A percentile compares a stretch with the other conserved stretches of the same genome.
Conservation (phyloP, 2,797 vertebrate genomes). For the Phrynocephalus forsythii region DNA sequence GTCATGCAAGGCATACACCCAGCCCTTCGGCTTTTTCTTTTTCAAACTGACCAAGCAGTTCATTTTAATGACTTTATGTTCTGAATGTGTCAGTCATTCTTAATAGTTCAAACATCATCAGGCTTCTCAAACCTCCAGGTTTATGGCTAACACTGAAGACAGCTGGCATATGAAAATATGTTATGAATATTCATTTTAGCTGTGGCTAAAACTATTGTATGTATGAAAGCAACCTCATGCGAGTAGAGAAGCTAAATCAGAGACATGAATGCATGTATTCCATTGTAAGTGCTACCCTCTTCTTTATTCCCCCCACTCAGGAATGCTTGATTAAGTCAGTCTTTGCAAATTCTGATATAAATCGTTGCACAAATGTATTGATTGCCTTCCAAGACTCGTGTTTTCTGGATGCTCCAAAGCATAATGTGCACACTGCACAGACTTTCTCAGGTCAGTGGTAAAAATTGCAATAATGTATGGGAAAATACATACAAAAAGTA, state of each 20-base stretch:
- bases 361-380: not conserved
- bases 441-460: too few species aligned
- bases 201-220: slow-evolving; percentile 1
- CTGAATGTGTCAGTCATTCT: slow-evolving; percentile 50
- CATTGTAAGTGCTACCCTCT: too few species aligned
- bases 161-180: slow-evolving; percentile 1
- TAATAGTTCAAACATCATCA: slow-evolving; percentile 46
- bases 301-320: not conserved
- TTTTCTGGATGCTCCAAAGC: not conserved
- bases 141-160: slow-evolving; percentile 40
- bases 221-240: not conserved
- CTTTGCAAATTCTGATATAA: not conserved
- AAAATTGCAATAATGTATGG: too few species aligned
- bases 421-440: too few species aligned
- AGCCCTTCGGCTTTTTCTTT: slow-evolving; percentile 9
- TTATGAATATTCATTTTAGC: slow-evolving; percentile 28
- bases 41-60: slow-evolving; percentile 21
- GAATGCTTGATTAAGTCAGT: not conserved
- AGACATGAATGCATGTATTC: not conserved
- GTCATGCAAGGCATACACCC: slow-evolving; percentile 13
- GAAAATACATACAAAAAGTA: too few species aligned
- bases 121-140: slow-evolving; percentile 52
- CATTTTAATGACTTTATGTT: slow-evolving; percentile 42
- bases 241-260: not conserved
- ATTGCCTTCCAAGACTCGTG: not conserved